These are phyloP conservation scores for Aleiodes alternator DNA, from an alignment of 2,888 invertebrate species.

Conservation along the genomic window DNA sequence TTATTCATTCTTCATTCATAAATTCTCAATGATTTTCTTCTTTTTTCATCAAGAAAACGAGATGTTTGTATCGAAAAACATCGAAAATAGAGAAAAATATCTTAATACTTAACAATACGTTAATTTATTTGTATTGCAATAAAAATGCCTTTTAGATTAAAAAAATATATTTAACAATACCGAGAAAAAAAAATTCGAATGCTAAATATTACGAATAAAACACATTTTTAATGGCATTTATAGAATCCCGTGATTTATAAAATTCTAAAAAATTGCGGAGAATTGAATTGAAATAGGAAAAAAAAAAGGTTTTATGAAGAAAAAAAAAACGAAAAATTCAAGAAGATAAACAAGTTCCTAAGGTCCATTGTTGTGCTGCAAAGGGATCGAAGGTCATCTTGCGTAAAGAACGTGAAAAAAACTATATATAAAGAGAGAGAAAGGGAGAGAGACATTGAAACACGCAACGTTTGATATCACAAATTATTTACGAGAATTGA, in stretches of 20 bases:
- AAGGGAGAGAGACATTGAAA: conserved; percentile 11
- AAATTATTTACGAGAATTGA: conserved; percentile 20
- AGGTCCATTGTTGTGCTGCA: background rate
- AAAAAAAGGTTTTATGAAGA: background rate
- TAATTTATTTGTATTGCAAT: background rate
- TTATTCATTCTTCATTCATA: conserved; percentile 1
- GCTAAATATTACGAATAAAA: too few species aligned
- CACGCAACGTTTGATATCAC: conserved; percentile 26
- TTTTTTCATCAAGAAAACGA: background rate
- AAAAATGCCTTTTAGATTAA: background rate
- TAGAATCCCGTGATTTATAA: background rate
- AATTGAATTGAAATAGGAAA: background rate
- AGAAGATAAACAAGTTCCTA: conserved; percentile 12
- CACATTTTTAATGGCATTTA: background rate
- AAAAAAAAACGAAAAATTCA: conserved; percentile 7
- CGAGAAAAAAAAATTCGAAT: too few species aligned
- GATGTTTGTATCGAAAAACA: too few species aligned
- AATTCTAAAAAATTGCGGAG: background rate
- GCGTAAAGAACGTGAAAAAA: background rate
- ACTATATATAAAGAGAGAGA: background rate
- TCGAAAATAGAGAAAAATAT: background rate
- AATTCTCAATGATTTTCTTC: background rate
- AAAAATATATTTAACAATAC: background rate
- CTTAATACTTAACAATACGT: too few species aligned
- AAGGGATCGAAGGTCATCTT: conserved; percentile 23